Base-by-base conservation (phyloP, 2,113 vertebrate genomes). In the Aviceda subcristata region DNA sequence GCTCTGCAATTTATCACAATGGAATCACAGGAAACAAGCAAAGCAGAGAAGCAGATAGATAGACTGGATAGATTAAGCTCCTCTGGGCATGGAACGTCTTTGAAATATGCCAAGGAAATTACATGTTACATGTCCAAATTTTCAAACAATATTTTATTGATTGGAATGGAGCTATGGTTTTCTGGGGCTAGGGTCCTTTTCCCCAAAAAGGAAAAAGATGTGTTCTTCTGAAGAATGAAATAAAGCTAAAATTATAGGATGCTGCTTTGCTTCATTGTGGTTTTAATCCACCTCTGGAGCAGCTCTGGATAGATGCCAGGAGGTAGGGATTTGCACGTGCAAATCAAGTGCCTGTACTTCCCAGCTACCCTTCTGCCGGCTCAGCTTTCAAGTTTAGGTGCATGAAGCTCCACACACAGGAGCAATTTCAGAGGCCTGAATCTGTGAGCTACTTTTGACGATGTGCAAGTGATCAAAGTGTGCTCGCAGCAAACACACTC, bases 1-100 rank as follows among this genome's bases (percentile, higher is more conserved):
- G 73, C 48, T 94, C 94, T 96, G 97, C 91, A 96, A 94, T 97
- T 96, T 96, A 95, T 97, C 95, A 96, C 48, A 69, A 39, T 18
- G 34, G 87, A 93, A 97, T 96, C 87, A 72, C 92, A 94, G 94
- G 95, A 95, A 97, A 94, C 87, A 95, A 92, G 93, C 46, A 86
- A 83, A 96, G 66, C 91, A 93, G 89, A 91, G 69, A 85, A 96
- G 67, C 53, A 97, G 92, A 94, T 69, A 97, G 84, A 93, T 89
- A 82, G 86, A 76, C 67, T 56, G 63, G 57, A 71, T 57, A 94
- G 84, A 86, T 3, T 94, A 90, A 96, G 77, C 77, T 96, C 80
- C 91, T 86, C 56, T 66, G 62, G 86, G 63, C 81, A 88, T 80
- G 67, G 55, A 87, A 83, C n/a, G 59, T 90, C 62, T 94, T 94